Evolutionary conservation across 53 echinoderm and acorn worm species (phyloP).

Genomic region (Patiria pectinifera): DNA sequence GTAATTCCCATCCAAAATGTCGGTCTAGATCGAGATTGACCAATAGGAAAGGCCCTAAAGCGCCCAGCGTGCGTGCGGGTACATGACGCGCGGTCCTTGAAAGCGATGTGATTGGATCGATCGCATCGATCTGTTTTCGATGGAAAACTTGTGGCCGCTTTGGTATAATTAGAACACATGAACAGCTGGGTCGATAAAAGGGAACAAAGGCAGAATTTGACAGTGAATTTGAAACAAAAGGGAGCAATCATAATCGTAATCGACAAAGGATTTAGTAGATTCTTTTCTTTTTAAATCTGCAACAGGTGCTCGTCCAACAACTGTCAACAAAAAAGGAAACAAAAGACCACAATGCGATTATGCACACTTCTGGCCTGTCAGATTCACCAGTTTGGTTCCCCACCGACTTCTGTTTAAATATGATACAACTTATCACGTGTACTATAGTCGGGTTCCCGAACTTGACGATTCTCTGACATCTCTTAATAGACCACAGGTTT

Average conservation of each 20-base stretch:
- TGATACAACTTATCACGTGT: too few species aligned
- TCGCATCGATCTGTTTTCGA: slow-evolving; percentile 35
- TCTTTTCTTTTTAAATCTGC: not conserved
- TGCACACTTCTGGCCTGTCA: too few species aligned
- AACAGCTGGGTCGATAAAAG: slow-evolving; percentile 15
- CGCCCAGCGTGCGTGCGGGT: too few species aligned
- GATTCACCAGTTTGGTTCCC: too few species aligned
- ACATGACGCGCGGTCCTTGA: not conserved
- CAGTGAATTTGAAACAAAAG: slow-evolving; percentile 5
- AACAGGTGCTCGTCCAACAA: not conserved
- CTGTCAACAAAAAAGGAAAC: not conserved
- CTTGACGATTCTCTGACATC: too few species aligned
- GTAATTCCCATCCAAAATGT: not conserved
- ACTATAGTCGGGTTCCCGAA: too few species aligned
- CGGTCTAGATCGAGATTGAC: not conserved
- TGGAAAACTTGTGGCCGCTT: not conserved
- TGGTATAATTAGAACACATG: slow-evolving; percentile 18
- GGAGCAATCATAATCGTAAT: not conserved
- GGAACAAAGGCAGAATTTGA: not conserved
- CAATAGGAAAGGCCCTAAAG: not conserved
- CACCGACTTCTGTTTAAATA: too few species aligned
- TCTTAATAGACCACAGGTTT: too few species aligned
- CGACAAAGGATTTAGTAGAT: not conserved
- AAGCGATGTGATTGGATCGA: not conserved
- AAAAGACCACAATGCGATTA: too few species aligned